Base-by-base conservation (phyloP, 2,797 vertebrate genomes). In the Falco berigora region DNA sequence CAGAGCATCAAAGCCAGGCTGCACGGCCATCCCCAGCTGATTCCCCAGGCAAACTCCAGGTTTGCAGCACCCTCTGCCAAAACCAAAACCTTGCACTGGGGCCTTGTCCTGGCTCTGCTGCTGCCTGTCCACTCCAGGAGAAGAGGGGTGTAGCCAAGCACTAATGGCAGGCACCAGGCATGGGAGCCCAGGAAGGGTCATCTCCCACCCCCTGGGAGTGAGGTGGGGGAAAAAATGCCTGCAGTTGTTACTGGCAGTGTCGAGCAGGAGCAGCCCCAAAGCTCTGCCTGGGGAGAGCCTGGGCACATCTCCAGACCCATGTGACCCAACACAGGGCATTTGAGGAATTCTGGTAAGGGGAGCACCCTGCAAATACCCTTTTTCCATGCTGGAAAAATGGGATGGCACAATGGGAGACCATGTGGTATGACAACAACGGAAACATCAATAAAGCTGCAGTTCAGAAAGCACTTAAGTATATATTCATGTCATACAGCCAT, bases 11-110 rank as follows among this genome's bases (percentile, higher is more conserved):
- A 68, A 76, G 16, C 12, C 25, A 53, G 56, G 34, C 56, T 73
- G 32, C 44, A 32, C 3, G 1, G 28, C 12, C 10, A 42, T 23
- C 36, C 27, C 28, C 2, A 0, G 15, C 20, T 59, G 3, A 20
- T 69, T 76, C 22, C 38, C 38, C 25, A 28, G 22, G 42, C 16
- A 36, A 88, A 72, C 46, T 13, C 12, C 12, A 73, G 25, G 14
- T 64, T 66, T 2, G 2, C 76, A 71, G 40, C 38, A 76, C 5
- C 6, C 38, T 64, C 67, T 77, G 32, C 30, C 52, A 67, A 86
- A 53, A 3, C 2, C 6, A 58, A 75, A 81, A 38, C 27, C 8
- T 64, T 3, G 1, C 50, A 49, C 28, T 3, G 30, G 25, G 8
- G 46, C 32, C 14, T 79, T 38, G 8, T 46, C 18, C 59, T 74